Evolutionary conservation across 1,140 invertebrate genomes (phyloP), one percentile per base, ranked within the genome.

Genomic region (Dinoponera quadriceps): DNA sequence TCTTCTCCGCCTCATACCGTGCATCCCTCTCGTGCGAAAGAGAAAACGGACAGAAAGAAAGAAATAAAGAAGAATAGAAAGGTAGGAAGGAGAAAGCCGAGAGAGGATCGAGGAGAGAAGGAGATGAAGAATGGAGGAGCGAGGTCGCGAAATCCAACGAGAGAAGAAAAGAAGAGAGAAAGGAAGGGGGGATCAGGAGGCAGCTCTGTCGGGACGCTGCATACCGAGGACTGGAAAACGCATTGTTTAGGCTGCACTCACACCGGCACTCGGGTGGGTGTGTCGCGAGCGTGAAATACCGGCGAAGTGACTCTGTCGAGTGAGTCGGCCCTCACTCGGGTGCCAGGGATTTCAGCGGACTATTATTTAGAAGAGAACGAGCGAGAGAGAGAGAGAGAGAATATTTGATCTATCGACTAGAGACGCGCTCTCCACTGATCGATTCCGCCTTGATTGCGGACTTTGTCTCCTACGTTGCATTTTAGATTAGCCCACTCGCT

Each of bases 231-330:
- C 90, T 86, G 91, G 89, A 89, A 92, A 91, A 91, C 86, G 91
- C 86, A 92, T 92, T 91, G 91, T 92, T 92, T 90, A 88, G 82
- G 83, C 75, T 85, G 84, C 90, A 88, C 88, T 89, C 83, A 85
- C 86, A 88, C 85, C 83, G 80, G 66, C n/a, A n/a, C 44, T 82
- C 82, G 73, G 81, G 84, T 88, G 91, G 91, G 90, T 90, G 91
- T 91, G 91, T 86, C 90, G 54, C 88, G 75, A 74, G 85, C 84
- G 84, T 90, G 85, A 89, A 91, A 92, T 91, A 90, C 89, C 90
- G 86, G 22, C 78, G 73, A 89, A 88, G 68, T 87, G 88, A 85
- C 88, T 83, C 49, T 13, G 54, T 16, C 38, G 48, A 38, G 65
- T 51, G 72, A 68, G 29, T n/a, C 14, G 69, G 49, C 29, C 20